Conservation (phyloP, 2,113 vertebrate genomes). For the Pantherophis guttatus region DNA sequence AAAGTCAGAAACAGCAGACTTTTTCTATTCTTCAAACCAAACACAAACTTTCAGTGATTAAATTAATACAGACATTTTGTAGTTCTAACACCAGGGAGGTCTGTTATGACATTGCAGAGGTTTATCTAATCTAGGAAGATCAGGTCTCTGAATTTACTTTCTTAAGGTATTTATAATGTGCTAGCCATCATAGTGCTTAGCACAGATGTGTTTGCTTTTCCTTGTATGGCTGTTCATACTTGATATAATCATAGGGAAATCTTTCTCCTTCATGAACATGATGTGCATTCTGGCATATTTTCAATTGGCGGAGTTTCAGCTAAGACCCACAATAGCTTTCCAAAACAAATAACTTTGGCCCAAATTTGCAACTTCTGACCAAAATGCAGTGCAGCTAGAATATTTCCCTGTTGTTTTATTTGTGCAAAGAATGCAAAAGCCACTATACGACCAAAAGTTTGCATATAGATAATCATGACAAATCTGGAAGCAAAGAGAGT, state of each 20-base stretch:
- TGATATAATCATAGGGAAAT: constrained; percentile 10
- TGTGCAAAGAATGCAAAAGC: neutral
- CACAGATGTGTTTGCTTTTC: constrained; percentile 26
- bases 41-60: neutral
- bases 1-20: neutral
- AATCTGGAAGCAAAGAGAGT: neutral
- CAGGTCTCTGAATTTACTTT: constrained; percentile 30
- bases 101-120: constrained; percentile 2
- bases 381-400: neutral
- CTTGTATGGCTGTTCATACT: constrained; percentile 13
- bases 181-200: constrained; percentile 11
- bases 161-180: constrained; percentile 26
- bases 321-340: neutral
- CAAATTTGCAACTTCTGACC: neutral
- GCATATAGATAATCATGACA: neutral
- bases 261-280: neutral
- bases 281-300: constrained; percentile 13
- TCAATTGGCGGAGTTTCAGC: neutral
- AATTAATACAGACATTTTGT: constrained; percentile 4
- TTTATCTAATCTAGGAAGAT: constrained; percentile 33
- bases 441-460: neutral
- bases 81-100: constrained; percentile 21
- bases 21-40: neutral
- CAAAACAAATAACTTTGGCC: neutral
- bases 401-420: neutral